Percentiles rank a stretch among this genome's conserved stretches.
phyloP scores from a whole-genome alignment of 2,113 vertebrate genomes.

The Ophiodon elongatus region DNA sequence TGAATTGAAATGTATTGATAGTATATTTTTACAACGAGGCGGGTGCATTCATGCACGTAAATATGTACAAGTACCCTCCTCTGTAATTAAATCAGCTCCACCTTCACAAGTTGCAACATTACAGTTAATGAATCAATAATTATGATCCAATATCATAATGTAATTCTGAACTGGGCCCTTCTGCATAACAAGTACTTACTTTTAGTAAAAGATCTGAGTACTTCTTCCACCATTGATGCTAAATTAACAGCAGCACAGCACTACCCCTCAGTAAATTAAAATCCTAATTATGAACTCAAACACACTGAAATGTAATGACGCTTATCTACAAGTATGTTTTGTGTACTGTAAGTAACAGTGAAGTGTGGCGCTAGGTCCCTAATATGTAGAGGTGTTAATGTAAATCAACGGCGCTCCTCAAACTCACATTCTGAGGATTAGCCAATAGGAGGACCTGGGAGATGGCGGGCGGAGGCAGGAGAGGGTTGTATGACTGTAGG shows the following conservation, averaged over 20 bases:
- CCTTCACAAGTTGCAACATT: no score
- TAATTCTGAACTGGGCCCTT: no score
- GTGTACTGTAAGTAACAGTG: not conserved
- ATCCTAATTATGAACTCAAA: not conserved
- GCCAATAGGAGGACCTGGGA: slow-evolving; percentile 90
- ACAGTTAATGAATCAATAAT: no score
- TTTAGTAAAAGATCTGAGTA: not conserved
- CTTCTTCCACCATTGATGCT: not conserved
- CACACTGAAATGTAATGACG: not conserved
- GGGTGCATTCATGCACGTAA: no score
- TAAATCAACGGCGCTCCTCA: no score
- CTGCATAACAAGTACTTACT: not conserved
- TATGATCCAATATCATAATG: no score
- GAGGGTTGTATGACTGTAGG: slow-evolving; percentile 89
- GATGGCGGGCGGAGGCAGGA: slow-evolving; percentile 85
- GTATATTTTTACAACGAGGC: no score
- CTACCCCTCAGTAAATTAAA: not conserved
- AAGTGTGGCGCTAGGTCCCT: no score
- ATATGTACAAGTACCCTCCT: no score
- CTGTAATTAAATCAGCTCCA: no score
- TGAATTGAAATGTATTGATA: no score
- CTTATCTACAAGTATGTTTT: not conserved
- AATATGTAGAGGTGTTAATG: no score
- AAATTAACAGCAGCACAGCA: not conserved
- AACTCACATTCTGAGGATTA: slow-evolving; percentile 88